phyloP scores from a whole-genome alignment of 2,113 vertebrate genomes.

The Etheostoma cragini region DNA sequence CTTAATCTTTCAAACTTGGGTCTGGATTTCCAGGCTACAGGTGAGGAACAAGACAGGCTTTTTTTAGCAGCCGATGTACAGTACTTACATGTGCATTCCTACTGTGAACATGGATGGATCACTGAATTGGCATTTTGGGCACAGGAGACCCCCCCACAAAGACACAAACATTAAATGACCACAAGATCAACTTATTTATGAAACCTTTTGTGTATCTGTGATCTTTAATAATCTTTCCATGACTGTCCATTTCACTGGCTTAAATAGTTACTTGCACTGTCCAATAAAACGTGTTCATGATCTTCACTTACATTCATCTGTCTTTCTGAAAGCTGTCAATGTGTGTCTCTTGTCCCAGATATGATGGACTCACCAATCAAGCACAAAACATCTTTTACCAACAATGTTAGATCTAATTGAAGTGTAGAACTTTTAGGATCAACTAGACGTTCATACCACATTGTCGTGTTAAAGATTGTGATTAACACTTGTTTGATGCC shows the following conservation, averaged over 20 bases:
- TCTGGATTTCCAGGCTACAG: no score
- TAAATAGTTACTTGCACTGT: no score
- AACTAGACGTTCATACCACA: conserved; percentile 21
- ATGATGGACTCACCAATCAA: not conserved
- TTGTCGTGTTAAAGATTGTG: conserved; percentile 12
- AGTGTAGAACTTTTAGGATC: not conserved
- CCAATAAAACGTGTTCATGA: not conserved
- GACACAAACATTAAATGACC: not conserved
- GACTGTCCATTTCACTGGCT: not conserved
- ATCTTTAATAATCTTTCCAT: no score
- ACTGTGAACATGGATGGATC: not conserved
- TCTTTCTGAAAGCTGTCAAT: not conserved
- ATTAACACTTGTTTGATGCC: conserved; percentile 28
- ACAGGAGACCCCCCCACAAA: not conserved
- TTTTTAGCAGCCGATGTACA: not conserved
- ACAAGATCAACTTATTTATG: not conserved
- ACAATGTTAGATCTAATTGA: not conserved
- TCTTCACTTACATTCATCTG: not conserved
- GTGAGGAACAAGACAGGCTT: not conserved
- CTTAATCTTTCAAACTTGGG: no score
- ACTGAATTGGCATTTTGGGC: not conserved
- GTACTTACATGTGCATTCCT: conserved; percentile 5
- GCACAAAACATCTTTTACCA: not conserved
- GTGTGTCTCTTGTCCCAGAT: not conserved
- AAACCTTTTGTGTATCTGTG: not conserved